A percentile compares a stretch with the other conserved stretches of the same genome.
These are phyloP conservation scores for Corythornis cristatus DNA, from an alignment of 2,113 vertebrate genomes.

Conservation along the genomic window DNA sequence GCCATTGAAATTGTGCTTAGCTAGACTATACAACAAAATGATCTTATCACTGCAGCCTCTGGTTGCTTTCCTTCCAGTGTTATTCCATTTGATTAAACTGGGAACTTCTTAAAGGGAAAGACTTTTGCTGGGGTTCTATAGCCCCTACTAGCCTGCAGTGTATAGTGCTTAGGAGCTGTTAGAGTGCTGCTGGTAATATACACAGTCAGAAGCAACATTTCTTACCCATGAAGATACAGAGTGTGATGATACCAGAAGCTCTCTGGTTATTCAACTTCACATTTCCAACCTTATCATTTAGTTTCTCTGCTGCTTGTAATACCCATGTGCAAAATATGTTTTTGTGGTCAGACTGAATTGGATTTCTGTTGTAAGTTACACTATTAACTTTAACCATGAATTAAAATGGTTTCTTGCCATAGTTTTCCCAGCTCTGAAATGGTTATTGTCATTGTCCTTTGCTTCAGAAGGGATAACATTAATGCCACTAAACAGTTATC, in stretches of 20 bases:
- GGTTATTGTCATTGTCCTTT: not conserved
- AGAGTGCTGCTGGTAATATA: not conserved
- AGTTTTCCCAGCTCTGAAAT: not conserved
- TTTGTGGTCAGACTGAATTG: not conserved
- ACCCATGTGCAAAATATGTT: not conserved
- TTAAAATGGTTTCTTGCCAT: not conserved
- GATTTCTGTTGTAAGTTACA: not conserved
- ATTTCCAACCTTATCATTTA: not conserved
- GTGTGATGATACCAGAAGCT: not conserved
- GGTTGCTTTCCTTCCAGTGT: not conserved
- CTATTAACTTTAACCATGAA: not conserved
- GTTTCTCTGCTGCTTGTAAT: not conserved
- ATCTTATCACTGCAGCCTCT: not conserved
- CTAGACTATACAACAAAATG: not conserved
- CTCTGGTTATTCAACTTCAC: not conserved
- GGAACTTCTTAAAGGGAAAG: not conserved
- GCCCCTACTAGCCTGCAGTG: not conserved
- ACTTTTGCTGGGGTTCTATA: not conserved
- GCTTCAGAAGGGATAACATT: not conserved
- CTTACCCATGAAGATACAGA: not conserved
- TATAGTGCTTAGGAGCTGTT: not conserved
- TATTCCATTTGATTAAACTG: not conserved
- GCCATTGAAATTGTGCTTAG: not conserved
- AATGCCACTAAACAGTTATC: not conserved
- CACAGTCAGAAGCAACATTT: not conserved